Evolutionary conservation across 2,797 vertebrate species (phyloP).

Genomic region (Malacoraja senta): DNA sequence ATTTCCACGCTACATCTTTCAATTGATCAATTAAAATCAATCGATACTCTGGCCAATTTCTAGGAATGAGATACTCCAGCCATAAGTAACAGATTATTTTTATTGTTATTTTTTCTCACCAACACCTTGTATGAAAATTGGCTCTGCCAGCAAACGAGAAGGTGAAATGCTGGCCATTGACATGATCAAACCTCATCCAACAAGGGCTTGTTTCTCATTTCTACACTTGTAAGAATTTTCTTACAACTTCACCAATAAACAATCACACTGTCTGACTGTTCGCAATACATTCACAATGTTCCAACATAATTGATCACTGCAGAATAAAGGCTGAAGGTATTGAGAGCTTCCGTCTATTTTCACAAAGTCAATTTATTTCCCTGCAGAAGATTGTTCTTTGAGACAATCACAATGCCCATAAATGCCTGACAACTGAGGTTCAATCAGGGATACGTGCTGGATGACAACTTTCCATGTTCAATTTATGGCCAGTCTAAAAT

Average conservation of each 20-base stretch:
- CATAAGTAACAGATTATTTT: neutral
- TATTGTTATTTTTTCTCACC: neutral
- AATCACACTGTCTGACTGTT: neutral
- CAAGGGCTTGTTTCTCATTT: neutral
- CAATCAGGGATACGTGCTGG: neutral
- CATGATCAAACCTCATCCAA: neutral
- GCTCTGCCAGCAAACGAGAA: neutral
- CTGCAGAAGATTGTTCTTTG: neutral
- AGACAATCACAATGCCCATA: neutral
- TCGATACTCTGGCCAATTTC: no score
- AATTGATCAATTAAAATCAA: no score
- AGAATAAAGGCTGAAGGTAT: neutral
- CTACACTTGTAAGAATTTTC: neutral
- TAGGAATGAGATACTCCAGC: neutral
- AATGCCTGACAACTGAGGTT: neutral
- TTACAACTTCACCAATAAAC: neutral
- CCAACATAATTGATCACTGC: neutral
- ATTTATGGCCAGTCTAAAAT: neutral
- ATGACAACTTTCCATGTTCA: neutral
- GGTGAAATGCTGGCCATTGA: neutral
- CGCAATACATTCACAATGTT: neutral
- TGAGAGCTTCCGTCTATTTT: neutral
- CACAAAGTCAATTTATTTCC: neutral
- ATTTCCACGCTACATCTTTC: no score
- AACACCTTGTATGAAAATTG: neutral